These are phyloP conservation scores for Scaptomyza cyrtandrae DNA, from an alignment of 2,888 invertebrate species.

Conservation along the genomic window DNA sequence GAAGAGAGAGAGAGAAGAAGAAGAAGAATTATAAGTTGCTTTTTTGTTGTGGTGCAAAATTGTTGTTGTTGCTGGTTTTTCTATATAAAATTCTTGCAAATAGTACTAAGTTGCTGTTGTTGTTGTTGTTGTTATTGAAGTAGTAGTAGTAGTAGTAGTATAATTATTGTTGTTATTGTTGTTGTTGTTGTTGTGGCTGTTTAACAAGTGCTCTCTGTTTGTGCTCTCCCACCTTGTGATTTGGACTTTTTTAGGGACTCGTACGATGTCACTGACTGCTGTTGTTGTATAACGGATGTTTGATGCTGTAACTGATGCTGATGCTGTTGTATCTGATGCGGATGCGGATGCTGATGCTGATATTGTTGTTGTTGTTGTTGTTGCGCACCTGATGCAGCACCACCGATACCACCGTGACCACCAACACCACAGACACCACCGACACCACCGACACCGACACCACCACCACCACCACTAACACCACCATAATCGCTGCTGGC, in stretches of 20 bases:
- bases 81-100: constrained; percentile 6
- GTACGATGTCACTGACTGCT: constrained; percentile 80
- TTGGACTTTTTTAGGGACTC: constrained; percentile 93
- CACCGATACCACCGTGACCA: constrained; percentile 31
- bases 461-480: constrained; percentile 25
- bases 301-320: constrained; percentile 67
- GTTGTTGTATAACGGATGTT: constrained; percentile 77
- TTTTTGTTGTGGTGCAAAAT: constrained; percentile 28
- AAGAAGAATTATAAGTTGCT: constrained; percentile 17
- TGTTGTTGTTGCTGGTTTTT: constrained; percentile 12
- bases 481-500: constrained; percentile 21
- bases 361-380: constrained; percentile 43
- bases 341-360: constrained; percentile 57
- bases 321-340: constrained; percentile 56
- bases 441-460: constrained; percentile 24
- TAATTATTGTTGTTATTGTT: constrained; percentile 12
- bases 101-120: constrained; percentile 37
- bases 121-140: constrained; percentile 27
- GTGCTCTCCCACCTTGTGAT: constrained; percentile 96
- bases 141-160: background rate
- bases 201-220: constrained; percentile 65
- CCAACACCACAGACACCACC: constrained; percentile 42
- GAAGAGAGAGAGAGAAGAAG: constrained; percentile 19
- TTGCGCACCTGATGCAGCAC: constrained; percentile 62
- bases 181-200: constrained; percentile 33